phyloP scores from a whole-genome alignment of 2,888 invertebrate genomes.

The Cheilosia variabilis region DNA sequence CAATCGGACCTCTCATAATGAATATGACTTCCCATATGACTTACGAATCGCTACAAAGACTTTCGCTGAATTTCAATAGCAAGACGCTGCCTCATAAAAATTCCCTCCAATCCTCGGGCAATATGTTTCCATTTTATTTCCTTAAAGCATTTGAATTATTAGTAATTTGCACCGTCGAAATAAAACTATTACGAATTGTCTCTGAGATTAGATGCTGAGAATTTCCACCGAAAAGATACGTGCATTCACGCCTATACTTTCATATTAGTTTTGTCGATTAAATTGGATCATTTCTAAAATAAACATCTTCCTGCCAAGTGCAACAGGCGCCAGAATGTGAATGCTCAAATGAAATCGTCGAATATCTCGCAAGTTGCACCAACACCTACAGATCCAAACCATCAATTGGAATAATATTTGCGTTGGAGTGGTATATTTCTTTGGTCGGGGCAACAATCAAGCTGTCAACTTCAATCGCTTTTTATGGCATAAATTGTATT shows the following conservation, averaged over 20 bases:
- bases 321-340: slow-evolving; percentile 1
- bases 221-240: neutral
- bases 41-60: neutral
- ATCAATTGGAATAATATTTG: slow-evolving; percentile 12
- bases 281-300: slow-evolving; percentile 47
- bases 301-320: slow-evolving; percentile 21
- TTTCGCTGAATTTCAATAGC: neutral
- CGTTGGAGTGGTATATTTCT: slow-evolving; percentile 18
- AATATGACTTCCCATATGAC: neutral
- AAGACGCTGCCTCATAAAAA: neutral
- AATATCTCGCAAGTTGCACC: neutral
- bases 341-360: neutral
- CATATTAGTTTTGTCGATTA: slow-evolving; percentile 3
- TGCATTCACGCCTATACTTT: neutral
- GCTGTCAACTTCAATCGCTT: slow-evolving; percentile 44
- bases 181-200: slow-evolving; percentile 4
- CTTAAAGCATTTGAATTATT: slow-evolving; percentile 10
- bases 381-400: neutral
- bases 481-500: slow-evolving; percentile 45
- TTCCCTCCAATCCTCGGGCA: neutral
- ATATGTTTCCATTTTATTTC: neutral
- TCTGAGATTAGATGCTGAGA: neutral
- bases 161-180: neutral
- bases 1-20: neutral
- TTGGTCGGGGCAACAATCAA: slow-evolving; percentile 26